Evolutionary conservation across 2,797 vertebrate species (phyloP).

Genomic region (Acridotheres tristis): DNA sequence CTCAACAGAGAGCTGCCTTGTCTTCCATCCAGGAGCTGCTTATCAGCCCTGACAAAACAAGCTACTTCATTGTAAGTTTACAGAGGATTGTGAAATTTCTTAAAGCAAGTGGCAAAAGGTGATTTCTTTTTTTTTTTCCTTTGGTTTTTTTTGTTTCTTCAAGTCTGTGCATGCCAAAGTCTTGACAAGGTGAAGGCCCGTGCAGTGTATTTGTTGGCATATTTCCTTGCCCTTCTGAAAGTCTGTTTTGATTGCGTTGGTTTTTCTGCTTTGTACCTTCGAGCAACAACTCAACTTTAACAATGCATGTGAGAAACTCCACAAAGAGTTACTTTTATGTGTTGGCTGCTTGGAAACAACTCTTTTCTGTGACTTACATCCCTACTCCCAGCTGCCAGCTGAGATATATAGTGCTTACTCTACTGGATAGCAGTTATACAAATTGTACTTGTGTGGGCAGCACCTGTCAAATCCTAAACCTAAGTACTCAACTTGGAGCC

Average conservation of each 20-base stretch:
- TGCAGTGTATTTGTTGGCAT: slow-evolving; percentile 60
- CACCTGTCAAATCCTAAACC: slow-evolving; percentile 49
- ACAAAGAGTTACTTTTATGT: slow-evolving; percentile 35
- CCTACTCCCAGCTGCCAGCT: slow-evolving; percentile 2
- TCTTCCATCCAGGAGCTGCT: slow-evolving; percentile 24
- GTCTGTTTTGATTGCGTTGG: slow-evolving; percentile 62
- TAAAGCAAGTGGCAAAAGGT: slow-evolving; percentile 71
- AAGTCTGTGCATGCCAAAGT: slow-evolving; percentile 56
- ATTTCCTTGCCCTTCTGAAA: slow-evolving; percentile 69
- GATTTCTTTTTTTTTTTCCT: slow-evolving; percentile 29
- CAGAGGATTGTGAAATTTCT: slow-evolving; percentile 62
- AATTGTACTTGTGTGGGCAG: slow-evolving; percentile 59
- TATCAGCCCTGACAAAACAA: slow-evolving; percentile 60
- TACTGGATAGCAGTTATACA: slow-evolving; percentile 41
- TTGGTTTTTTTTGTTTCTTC: slow-evolving; percentile 39
- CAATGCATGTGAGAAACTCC: slow-evolving; percentile 43
- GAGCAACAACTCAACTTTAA: slow-evolving; percentile 59
- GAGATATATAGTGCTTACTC: slow-evolving; percentile 19
- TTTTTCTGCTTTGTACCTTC: slow-evolving; percentile 60
- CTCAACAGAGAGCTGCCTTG: slow-evolving; percentile 1
- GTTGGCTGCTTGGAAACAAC: slow-evolving; percentile 48
- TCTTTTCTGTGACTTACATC: slow-evolving; percentile 16
- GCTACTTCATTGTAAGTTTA: slow-evolving; percentile 34
- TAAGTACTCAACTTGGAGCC: not conserved
- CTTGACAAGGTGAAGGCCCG: slow-evolving; percentile 75